phyloP scores from a whole-genome alignment of 2,797 vertebrate species.

The Champsocephalus esox region DNA sequence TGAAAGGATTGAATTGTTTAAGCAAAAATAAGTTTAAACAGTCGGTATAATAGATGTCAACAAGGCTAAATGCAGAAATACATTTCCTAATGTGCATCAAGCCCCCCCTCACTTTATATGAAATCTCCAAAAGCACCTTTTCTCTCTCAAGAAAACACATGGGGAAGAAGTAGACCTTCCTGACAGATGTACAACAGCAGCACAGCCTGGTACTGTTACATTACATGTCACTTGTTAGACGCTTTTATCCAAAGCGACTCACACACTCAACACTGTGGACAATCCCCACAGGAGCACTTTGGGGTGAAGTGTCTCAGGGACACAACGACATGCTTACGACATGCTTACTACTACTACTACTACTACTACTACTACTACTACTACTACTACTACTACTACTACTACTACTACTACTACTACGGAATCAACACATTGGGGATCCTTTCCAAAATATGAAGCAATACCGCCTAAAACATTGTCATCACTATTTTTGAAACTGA shows the following conservation, averaged over 20 bases:
- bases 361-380: no score
- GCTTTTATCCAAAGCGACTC: no score
- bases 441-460: neutral
- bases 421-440: neutral
- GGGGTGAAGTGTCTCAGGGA: no score
- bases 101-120: conserved; percentile 15
- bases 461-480: neutral
- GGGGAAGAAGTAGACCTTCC: conserved; percentile 20
- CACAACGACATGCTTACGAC: no score
- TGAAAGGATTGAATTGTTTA: conserved; percentile 8
- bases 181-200: conserved; percentile 12
- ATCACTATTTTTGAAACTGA: neutral
- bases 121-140: conserved; percentile 38
- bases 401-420: no score
- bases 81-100: conserved; percentile 46
- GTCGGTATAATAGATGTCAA: conserved; percentile 37
- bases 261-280: no score
- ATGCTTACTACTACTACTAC: no score
- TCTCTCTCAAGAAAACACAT: conserved; percentile 18
- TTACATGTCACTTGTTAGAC: no score
- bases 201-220: neutral
- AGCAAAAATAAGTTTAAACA: conserved; percentile 9
- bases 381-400: no score
- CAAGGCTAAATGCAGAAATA: conserved; percentile 25
- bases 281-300: no score